phyloP scores from a whole-genome alignment of 2,888 invertebrate species.

The Hydropsyche betteni region DNA sequence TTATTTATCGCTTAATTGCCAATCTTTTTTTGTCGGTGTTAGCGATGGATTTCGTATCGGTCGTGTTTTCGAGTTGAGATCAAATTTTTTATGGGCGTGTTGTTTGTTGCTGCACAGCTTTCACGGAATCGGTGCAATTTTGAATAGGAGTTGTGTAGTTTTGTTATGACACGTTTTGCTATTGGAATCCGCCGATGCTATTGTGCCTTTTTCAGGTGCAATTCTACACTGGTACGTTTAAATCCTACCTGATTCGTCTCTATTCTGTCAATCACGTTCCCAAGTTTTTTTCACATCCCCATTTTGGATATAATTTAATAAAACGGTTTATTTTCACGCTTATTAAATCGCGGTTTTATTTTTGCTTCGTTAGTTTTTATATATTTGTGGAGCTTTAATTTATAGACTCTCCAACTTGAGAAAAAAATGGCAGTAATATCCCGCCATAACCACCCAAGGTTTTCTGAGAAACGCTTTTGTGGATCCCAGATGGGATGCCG shows the following conservation, averaged over 20 bases:
- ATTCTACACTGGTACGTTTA: slow-evolving; percentile 22
- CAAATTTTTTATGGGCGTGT: not conserved
- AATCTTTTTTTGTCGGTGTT: slow-evolving; percentile 11
- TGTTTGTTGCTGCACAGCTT: slow-evolving; percentile 8
- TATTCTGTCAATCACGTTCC: slow-evolving; percentile 32
- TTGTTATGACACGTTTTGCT: slow-evolving; percentile 36
- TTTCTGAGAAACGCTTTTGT: slow-evolving; percentile 18
- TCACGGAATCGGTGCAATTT: slow-evolving; percentile 17
- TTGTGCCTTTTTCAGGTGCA: slow-evolving; percentile 26
- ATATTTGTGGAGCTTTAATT: no score
- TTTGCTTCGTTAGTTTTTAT: no score
- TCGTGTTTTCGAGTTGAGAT: not conserved
- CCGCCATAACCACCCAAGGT: slow-evolving; percentile 7
- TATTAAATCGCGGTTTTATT: no score
- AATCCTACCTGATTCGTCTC: slow-evolving; percentile 37
- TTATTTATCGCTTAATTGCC: slow-evolving; percentile 2
- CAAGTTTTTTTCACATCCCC: not conserved
- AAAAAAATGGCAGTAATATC: slow-evolving; percentile 12
- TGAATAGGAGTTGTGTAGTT: slow-evolving; percentile 29
- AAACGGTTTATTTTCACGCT: no score
- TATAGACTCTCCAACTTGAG: not conserved
- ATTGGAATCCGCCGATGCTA: slow-evolving; percentile 14
- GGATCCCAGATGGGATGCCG: slow-evolving; percentile 1
- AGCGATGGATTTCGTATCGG: not conserved
- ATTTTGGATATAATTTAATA: no score